Base-by-base conservation (phyloP, 1,140 invertebrate genomes). In the Hesperophylax magnus region DNA sequence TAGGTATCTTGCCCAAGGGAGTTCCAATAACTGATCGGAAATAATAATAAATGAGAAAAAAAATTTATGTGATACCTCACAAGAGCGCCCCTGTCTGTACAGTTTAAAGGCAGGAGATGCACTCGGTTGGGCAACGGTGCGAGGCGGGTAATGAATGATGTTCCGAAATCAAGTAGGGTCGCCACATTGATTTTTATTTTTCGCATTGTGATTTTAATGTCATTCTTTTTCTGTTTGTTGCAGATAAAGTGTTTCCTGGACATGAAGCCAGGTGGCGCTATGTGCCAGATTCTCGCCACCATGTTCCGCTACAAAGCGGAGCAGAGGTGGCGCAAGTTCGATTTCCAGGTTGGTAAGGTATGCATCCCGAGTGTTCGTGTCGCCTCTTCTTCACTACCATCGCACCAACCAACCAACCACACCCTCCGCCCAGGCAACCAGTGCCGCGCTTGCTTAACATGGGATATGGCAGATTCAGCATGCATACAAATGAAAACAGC, bases 271-370 rank as follows among this genome's bases (percentile, higher is more conserved):
- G 95, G 96, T 71, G 97, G 97, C 58, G 94, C 95, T 9, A 90
- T 99, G 22, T 98, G 97, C 91, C 96, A 98, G 82, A 97, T 99
- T 86, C 92, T 99, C 84, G 94, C 95, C 84, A 95, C 96, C 81
- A 97, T 97, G 85, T 99, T 96, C 91, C 97, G 96, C 86, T 99
- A 97, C 90, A 98, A 98, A 88, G 95, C 94, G 88, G 98, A 99
- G 88, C 97, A 98, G 91, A 96, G 97, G 88, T 98, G 97, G 95
- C 92, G 96, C 85, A 93, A 96, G 89, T 97, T 97, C 88, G 96
- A 97, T 91, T 95, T 97, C 88, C 95, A 95, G 87, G 94, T 95
- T 87, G 94, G 94, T 89, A 94, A 95, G 91, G 93, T 94, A 93
- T 90, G 90, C 88, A 89, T 86, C 84, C 82, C 81, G 77, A 76